Evolutionary conservation across 1,140 invertebrate genomes (phyloP).

Genomic region (Melitaea cinxia): DNA sequence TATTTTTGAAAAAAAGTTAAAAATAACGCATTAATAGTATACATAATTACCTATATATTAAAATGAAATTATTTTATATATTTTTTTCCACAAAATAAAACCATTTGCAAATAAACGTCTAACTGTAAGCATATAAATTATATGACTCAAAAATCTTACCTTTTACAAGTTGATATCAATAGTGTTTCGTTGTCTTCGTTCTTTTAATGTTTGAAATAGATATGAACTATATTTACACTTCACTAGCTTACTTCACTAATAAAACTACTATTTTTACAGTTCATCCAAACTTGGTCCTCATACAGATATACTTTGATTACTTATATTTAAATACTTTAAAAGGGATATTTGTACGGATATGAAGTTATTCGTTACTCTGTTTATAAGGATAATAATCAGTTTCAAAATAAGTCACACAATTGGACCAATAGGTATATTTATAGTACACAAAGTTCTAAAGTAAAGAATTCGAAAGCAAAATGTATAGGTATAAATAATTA

Average conservation of each 20-base stretch:
- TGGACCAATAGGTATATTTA: conserved; percentile 59
- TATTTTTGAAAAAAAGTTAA: no score
- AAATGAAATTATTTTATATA: no score
- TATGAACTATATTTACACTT: conserved; percentile 52
- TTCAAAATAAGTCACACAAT: conserved; percentile 62
- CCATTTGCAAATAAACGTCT: conserved; percentile 6
- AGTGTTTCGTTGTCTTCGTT: conserved; percentile 51
- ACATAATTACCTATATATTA: no score
- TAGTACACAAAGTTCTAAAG: conserved; percentile 24
- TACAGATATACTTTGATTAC: conserved; percentile 37
- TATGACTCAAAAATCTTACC: conserved; percentile 45
- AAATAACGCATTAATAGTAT: no score
- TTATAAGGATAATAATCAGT: conserved; percentile 40
- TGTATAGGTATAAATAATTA: conserved; percentile 39
- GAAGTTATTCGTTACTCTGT: conserved; percentile 45
- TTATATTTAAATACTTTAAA: conserved; percentile 17
- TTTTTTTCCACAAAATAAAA: neutral
- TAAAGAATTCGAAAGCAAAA: conserved; percentile 37
- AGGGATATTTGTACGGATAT: conserved; percentile 55
- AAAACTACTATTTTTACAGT: conserved; percentile 43
- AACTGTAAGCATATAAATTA: conserved; percentile 8
- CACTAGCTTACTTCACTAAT: conserved; percentile 36
- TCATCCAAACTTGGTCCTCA: conserved; percentile 61
- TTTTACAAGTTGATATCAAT: conserved; percentile 55
- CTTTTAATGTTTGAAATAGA: conserved; percentile 29